Percentiles rank a stretch among this genome's conserved stretches.
Evolutionary conservation across 2,113 vertebrate genomes (phyloP).

Genomic region (Atractosteus spatula): DNA sequence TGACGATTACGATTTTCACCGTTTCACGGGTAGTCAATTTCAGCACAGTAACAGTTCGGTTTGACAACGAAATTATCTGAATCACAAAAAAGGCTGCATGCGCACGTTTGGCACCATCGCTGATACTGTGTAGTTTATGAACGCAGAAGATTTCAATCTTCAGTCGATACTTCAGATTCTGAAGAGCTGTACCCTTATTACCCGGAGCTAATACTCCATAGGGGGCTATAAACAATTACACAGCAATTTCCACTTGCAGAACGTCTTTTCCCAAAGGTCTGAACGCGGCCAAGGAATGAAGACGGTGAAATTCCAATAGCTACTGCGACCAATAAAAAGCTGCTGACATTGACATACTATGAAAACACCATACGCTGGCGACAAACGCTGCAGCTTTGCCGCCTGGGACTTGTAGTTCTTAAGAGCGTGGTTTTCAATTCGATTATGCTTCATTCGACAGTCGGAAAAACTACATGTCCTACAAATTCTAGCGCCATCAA

Average conservation of each 20-base stretch:
- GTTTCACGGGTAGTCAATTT: no score
- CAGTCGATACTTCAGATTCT: no score
- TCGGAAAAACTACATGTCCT: conserved; percentile 52
- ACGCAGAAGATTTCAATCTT: no score
- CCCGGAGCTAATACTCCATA: background rate
- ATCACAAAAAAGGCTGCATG: no score
- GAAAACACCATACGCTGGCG: conserved; percentile 6
- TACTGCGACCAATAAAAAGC: conserved; percentile 49
- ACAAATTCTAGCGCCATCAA: conserved; percentile 14
- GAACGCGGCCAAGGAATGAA: conserved; percentile 8
- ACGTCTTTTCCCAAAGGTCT: background rate
- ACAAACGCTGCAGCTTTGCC: conserved; percentile 28
- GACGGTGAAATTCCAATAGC: conserved; percentile 18
- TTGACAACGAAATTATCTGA: no score
- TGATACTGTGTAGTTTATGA: no score
- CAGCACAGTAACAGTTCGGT: no score
- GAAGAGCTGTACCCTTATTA: no score
- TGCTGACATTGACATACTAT: conserved; percentile 46
- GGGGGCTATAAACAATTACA: background rate
- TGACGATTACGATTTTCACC: no score
- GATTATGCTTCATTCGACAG: background rate
- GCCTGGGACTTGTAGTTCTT: conserved; percentile 64
- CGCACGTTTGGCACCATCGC: no score
- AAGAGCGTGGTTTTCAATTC: background rate
- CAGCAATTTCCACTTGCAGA: background rate